These are phyloP conservation scores for Plagodis dolabraria DNA, from an alignment of 2,888 invertebrate species.

Conservation along the genomic window DNA sequence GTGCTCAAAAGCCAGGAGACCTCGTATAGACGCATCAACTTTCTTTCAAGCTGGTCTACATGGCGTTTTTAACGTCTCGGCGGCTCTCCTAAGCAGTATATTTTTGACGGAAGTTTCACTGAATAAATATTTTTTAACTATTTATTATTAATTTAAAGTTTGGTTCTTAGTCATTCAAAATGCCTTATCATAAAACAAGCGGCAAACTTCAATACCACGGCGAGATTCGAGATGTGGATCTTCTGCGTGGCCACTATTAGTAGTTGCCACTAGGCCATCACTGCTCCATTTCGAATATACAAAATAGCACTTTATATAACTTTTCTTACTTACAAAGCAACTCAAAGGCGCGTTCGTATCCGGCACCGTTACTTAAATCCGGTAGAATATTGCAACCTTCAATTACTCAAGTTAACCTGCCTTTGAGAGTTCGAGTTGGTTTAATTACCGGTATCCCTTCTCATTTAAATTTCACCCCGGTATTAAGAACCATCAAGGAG, in stretches of 20 bases:
- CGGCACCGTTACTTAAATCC: slow-evolving; percentile 48
- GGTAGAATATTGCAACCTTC: slow-evolving; percentile 58
- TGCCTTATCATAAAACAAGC: no score
- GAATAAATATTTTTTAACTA: no score
- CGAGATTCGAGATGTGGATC: neutral
- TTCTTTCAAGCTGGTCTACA: no score
- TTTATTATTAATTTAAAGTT: no score
- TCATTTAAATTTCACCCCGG: slow-evolving; percentile 55
- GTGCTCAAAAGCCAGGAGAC: no score
- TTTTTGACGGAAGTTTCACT: no score
- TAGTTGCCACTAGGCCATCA: neutral
- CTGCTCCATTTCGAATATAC: slow-evolving; percentile 1
- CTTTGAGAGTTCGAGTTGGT: slow-evolving; percentile 48
- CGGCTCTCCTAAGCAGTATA: no score
- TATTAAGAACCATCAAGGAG: slow-evolving; percentile 38
- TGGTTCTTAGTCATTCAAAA: no score
- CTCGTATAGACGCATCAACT: no score
- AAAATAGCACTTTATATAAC: slow-evolving; percentile 13
- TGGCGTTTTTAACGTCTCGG: no score
- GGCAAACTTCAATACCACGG: neutral
- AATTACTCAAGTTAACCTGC: slow-evolving; percentile 65
- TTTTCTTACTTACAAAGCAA: slow-evolving; percentile 12
- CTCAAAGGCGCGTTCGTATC: slow-evolving; percentile 12
- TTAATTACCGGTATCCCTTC: slow-evolving; percentile 65
- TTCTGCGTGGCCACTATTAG: neutral